Evolutionary conservation across 2,797 vertebrate genomes (phyloP), one percentile per base, ranked within the genome.

Genomic region (Pipistrellus kuhlii): DNA sequence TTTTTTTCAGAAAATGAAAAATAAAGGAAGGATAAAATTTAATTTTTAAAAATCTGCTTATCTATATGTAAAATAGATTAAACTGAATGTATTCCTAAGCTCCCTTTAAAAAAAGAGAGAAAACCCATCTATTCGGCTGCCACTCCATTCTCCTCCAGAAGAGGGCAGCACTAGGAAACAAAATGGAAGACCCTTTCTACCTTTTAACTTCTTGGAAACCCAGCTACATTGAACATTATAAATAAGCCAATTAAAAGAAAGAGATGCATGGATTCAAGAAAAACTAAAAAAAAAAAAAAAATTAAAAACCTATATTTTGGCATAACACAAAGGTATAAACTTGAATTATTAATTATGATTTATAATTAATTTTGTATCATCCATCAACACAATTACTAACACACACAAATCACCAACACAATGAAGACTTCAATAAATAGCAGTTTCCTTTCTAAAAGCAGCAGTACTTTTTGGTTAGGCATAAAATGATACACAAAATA

Each of bases 261-360:
- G 12, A 84, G 21, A 59, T 23, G 1, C 0, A 21, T 93, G 32
- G 38, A 80, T 48, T 3, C 12, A 76, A 91, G n/a, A 92, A 83
- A 85, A 88, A 64, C 14, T 46, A 8, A 59, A 46, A 72, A 85
- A 48, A 41, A 80, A 46, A 53, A 53, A 51, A 51, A 17, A 64
- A 76, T 83, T 27, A 55, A 18, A 95, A 76, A 84, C 75, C 1
- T 30, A 85, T 30, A 32, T 68, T 71, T 81, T 69, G 21, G 35
- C 11, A n/a, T 69, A 48, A 71, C 59, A 57, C 35, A 87, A 81
- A 55, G 15, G 0, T 46, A 86, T 53, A 81, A 66, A 10, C 10
- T 64, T 86, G 38, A 35, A 46, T 75, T 85, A 57, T 69, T 93
- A 83, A 68, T 78, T 73, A n/a, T 48, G 48, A 77, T 27, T 83